Percentiles rank a stretch among this genome's conserved stretches.
Evolutionary conservation across 2,888 invertebrate genomes (phyloP).

Genomic region (Aradus depressus): DNA sequence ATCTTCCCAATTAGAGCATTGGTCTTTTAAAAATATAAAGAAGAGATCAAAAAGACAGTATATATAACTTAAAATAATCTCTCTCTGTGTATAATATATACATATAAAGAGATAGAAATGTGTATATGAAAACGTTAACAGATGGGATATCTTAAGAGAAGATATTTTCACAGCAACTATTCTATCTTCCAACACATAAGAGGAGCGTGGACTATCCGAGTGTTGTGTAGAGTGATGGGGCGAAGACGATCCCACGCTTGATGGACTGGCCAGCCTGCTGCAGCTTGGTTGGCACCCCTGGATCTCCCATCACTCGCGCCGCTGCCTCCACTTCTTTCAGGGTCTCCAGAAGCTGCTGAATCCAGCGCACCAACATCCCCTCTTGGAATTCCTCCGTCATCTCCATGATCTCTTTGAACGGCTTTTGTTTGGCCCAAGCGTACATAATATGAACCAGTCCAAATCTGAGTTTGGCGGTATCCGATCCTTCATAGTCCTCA

Average conservation of each 20-base stretch:
- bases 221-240: slow-evolving; percentile 75
- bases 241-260: slow-evolving; percentile 95
- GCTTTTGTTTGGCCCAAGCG: slow-evolving; percentile 40
- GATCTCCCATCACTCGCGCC: slow-evolving; percentile 81
- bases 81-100: too few relatives aligned
- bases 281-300: slow-evolving; percentile 85
- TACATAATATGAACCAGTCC: slow-evolving; percentile 21
- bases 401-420: slow-evolving; percentile 86
- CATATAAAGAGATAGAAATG: too few relatives aligned
- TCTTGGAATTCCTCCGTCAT: slow-evolving; percentile 87
- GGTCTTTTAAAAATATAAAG: too few relatives aligned
- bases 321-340: slow-evolving; percentile 84
- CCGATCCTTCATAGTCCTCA: slow-evolving; percentile 16
- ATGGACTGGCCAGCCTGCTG: slow-evolving; percentile 85
- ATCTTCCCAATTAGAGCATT: too few relatives aligned
- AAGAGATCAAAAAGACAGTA: too few relatives aligned
- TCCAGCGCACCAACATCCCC: slow-evolving; percentile 93
- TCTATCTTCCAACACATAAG: too few relatives aligned
- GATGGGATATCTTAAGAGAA: too few relatives aligned
- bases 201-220: too few relatives aligned
- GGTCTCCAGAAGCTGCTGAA: slow-evolving; percentile 90
- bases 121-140: too few relatives aligned
- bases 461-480: slow-evolving; percentile 12
- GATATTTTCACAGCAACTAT: too few relatives aligned
- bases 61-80: too few relatives aligned